Base-by-base conservation (phyloP, 2,888 invertebrate species). In the Poecilobothrus nobilitatus region DNA sequence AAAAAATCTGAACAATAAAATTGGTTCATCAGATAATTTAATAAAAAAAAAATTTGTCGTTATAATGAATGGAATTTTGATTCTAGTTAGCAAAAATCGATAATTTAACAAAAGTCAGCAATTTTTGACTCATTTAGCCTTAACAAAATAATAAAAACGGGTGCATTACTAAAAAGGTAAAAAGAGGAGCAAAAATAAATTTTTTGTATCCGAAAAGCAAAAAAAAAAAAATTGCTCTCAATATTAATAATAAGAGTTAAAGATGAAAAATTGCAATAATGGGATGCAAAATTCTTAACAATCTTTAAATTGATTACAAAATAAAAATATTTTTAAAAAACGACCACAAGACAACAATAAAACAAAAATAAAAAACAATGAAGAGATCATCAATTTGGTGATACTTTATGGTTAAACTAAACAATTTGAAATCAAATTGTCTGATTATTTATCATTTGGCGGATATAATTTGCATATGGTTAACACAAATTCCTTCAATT, bases 401-500 rank as follows among this genome's bases (percentile, higher is more conserved):
- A 53, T 53, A 53, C 53, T 53, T 53, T 53, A 53, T 53, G 53
- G 53, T 53, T 15, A 53, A 53, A 53, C 53, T 53, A 53, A 53
- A 53, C 53, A 53, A 53, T 53, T 53, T 53, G 53, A 53, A 18
- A 53, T 18, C 53, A 53, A 53, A 53, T 53, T 53, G 53, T 53
- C 53, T 63, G 63, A 63, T 63, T 63, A 63, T 63, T 63, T 63
- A 63, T 63, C 63, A 27, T 15, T 27, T 15, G 6, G 1, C 6
- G 53, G 53, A 6, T 18, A 63, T 53, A 53, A 63, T 63, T 63
- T 63, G 63, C 63, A 63, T 63, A 63, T 63, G 63, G 63, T 63
- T 27, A 63, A 15, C 63, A 63, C 22, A 18, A 12, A 53, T 53
- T 53, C 15, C 18, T 53, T 37, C 12, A 10, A 12, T 53, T 53